These are phyloP conservation scores for Hydrozoanthus tunicans DNA, from an alignment of 64 coral and sea anemone species.

Conservation along the genomic window DNA sequence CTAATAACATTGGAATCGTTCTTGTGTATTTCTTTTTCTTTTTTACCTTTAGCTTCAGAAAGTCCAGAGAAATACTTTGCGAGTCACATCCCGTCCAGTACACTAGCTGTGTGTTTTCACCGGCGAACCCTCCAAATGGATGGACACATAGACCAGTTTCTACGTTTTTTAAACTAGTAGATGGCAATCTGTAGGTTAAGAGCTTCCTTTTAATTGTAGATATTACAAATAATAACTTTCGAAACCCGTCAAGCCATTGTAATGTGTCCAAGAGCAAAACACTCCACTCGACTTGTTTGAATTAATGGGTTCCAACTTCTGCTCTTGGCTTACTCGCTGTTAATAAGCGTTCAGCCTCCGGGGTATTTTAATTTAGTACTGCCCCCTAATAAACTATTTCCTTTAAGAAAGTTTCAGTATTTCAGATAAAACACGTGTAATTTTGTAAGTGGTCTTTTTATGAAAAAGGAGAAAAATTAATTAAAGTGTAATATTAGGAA, in stretches of 20 bases:
- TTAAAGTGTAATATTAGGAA: not conserved
- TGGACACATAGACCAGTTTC: conserved; percentile 25
- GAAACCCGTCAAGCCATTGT: not conserved
- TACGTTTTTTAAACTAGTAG: not conserved
- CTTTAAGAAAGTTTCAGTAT: no score
- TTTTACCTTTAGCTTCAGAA: conserved; percentile 18
- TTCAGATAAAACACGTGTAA: no score
- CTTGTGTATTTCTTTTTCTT: not conserved
- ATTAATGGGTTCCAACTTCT: no score
- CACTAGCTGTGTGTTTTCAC: not conserved
- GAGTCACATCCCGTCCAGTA: not conserved
- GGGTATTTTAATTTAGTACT: no score
- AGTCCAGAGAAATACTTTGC: not conserved
- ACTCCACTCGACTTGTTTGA: no score
- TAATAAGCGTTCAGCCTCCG: no score
- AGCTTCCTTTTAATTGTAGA: not conserved
- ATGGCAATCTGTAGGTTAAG: not conserved
- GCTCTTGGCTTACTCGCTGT: no score
- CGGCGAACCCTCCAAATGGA: not conserved
- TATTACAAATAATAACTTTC: not conserved
- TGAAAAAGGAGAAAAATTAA: not conserved
- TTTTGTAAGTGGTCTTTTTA: no score
- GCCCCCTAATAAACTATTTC: no score
- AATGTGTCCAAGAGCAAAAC: not conserved
- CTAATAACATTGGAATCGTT: no score